Percentiles rank a stretch among this genome's conserved stretches.
phyloP scores from a whole-genome alignment of 2,113 vertebrate genomes.

The Polyodon spathula region DNA sequence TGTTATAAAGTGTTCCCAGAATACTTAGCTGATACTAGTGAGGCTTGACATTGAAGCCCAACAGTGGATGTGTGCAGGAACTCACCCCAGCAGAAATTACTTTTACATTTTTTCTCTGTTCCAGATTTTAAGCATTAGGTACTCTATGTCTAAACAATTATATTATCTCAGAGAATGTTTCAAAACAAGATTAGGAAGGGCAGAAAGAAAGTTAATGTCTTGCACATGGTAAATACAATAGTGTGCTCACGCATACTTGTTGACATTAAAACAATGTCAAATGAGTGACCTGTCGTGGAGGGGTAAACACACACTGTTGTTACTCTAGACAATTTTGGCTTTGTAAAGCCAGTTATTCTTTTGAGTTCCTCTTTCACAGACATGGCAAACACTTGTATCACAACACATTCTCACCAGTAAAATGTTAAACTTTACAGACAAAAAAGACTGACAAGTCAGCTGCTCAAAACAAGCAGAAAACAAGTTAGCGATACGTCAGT shows the following conservation, averaged over 20 bases:
- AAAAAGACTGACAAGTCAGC: too few species aligned
- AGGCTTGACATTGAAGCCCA: constrained; percentile 5
- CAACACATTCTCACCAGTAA: too few species aligned
- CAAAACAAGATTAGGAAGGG: too few species aligned
- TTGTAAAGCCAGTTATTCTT: background rate
- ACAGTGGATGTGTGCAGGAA: background rate
- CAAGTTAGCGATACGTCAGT: too few species aligned
- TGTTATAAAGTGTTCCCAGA: constrained; percentile 28
- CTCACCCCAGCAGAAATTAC: background rate
- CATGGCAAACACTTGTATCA: background rate
- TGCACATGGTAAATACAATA: too few species aligned
- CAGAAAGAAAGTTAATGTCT: too few species aligned
- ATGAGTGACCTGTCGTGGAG: too few species aligned
- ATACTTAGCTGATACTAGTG: constrained; percentile 8
- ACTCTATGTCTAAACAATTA: constrained; percentile 6
- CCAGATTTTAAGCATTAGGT: background rate
- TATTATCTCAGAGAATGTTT: background rate
- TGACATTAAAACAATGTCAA: too few species aligned
- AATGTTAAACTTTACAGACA: too few species aligned
- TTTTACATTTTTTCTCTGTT: background rate
- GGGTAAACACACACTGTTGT: too few species aligned
- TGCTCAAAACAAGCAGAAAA: too few species aligned
- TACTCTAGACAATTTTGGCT: background rate
- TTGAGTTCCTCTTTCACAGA: background rate
- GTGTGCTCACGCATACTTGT: too few species aligned